These are phyloP conservation scores for Caloenas nicobarica DNA, from an alignment of 2,113 vertebrate species.

Conservation along the genomic window DNA sequence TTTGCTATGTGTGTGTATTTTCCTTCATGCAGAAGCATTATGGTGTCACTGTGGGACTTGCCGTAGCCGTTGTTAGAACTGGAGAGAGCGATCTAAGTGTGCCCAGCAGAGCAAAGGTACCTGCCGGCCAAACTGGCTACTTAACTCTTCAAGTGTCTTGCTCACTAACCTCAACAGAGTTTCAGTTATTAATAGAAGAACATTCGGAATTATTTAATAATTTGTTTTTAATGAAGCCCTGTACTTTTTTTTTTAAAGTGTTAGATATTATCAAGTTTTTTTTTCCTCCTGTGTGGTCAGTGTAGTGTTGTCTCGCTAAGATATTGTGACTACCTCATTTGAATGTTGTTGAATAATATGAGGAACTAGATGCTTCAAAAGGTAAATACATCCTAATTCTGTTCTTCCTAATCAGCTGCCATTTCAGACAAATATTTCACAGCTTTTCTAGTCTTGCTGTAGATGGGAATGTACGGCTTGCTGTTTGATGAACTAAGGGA, in stretches of 20 bases:
- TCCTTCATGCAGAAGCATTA: constrained; percentile 35
- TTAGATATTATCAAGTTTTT: background rate
- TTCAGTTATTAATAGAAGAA: constrained; percentile 43
- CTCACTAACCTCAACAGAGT: constrained; percentile 21
- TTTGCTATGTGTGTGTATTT: background rate
- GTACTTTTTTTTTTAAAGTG: background rate
- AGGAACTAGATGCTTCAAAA: background rate
- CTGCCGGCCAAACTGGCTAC: background rate
- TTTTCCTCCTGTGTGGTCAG: background rate
- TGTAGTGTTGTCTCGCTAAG: background rate
- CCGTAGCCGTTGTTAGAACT: constrained; percentile 15
- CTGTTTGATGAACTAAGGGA: background rate
- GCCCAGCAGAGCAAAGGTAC: constrained; percentile 4
- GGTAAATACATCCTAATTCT: background rate
- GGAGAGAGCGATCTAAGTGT: background rate
- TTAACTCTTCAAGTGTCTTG: background rate
- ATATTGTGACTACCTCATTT: constrained; percentile 23
- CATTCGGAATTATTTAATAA: background rate
- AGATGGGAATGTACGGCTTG: background rate
- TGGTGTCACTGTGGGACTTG: constrained; percentile 33
- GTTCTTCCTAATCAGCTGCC: background rate
- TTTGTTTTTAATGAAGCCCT: constrained; percentile 19
- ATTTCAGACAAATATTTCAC: background rate
- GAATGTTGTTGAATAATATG: background rate
- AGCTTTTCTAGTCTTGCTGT: background rate